Base-by-base conservation (phyloP, 2,888 invertebrate genomes). In the Epicampocera succincta region DNA sequence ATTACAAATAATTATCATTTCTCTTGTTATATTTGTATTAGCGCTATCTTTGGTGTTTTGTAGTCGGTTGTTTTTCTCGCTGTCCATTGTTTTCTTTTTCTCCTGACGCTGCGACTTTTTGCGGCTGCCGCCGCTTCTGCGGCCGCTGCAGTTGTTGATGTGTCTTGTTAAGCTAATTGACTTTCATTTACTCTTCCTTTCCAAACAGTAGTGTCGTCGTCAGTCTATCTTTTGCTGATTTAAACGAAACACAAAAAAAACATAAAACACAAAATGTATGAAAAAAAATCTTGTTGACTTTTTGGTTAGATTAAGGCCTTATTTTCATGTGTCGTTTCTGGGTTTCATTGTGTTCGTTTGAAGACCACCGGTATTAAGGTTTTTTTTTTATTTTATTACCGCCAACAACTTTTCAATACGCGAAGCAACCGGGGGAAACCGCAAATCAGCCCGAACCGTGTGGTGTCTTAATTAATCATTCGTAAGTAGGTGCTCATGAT, bases 91-190 rank as follows among this genome's bases (percentile, higher is more conserved):
- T 68, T 66, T 60, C 25, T 19, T 61, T 42, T 52, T 54, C 25
- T 8, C 33, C 50, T 56, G 15, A 8, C 11, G 65, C 54, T 48
- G 29, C 13, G 15, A 25, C 61, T 44, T 52, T 61, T 71, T 54
- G 19, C 48, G 42, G 42, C 60, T 52, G 17, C 54, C 9, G 25
- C 15, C 19, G 19, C 19, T 13, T 15, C 63, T 12, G n/a, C 48
- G 44, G 21, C 48, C 11, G 12, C 71, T 38, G 46, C 69, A 58
- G 68, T 72, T 61, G 68, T 66, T 83, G 71, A 82, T 77, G 58
- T 87, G 87, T 86, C 88, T 88, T 87, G 89, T 88, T 89, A 86
- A 87, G 87, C 89, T 88, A 89, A 88, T 89, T 89, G 89, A 88
- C 86, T 86, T 75, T 82, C 82, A 78, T 82, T 82, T 82, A 78